Conservation (phyloP, 2,888 invertebrate species). For the Trissolcus brochymenae region DNA sequence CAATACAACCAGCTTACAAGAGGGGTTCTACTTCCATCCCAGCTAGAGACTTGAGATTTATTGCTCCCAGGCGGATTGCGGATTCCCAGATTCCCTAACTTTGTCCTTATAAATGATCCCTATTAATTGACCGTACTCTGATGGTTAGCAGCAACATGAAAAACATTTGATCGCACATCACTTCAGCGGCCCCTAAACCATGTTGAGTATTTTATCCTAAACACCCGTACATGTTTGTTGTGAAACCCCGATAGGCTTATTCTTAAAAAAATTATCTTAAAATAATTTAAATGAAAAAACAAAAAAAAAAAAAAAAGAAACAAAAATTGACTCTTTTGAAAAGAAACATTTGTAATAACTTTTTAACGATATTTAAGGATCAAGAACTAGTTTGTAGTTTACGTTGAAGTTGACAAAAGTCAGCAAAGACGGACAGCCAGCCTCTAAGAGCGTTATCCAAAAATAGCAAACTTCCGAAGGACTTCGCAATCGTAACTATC, state of each 20-base stretch:
- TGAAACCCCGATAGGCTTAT: no score
- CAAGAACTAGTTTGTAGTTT: no score
- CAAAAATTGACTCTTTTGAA: no score
- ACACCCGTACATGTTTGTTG: not conserved
- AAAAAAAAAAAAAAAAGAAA: no score
- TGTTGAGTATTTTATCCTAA: conserved; percentile 29
- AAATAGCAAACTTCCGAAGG: not conserved
- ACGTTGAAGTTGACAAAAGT: no score
- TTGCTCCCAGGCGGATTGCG: conserved; percentile 73
- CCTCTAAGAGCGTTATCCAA: not conserved
- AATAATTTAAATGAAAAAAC: no score
- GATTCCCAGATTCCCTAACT: conserved; percentile 75
- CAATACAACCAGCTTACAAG: conserved; percentile 76
- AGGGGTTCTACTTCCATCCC: conserved; percentile 71
- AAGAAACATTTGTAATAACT: no score
- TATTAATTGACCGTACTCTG: conserved; percentile 73
- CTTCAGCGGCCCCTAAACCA: conserved; percentile 29
- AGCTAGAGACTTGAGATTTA: conserved; percentile 73
- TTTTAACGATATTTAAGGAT: no score
- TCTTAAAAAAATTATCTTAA: no score
- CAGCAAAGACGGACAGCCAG: not conserved
- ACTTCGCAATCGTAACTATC: conserved; percentile 18
- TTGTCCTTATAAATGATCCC: conserved; percentile 75
- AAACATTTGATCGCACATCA: conserved; percentile 53
- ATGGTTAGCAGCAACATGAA: conserved; percentile 51